Evolutionary conservation across 1,140 invertebrate species (phyloP), one percentile per base, ranked within the genome.

Genomic region (Pararge aegeria): DNA sequence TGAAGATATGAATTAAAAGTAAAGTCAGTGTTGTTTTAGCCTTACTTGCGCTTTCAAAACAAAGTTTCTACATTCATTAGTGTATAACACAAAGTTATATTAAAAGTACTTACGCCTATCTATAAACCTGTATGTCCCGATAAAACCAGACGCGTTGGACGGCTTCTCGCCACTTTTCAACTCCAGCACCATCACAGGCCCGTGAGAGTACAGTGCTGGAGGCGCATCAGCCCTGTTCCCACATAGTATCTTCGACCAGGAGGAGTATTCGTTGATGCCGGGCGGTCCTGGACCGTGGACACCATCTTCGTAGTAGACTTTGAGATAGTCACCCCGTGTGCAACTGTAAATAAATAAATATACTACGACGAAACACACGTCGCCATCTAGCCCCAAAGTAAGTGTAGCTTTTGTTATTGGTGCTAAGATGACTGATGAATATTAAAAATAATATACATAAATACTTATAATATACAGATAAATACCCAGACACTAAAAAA

Each of bases 211-310:
- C 57, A 96, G 86, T 6, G 94, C 93, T 69, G 94, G 93, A 19
- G 95, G 94, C 53, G 95, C 92, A 77, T 96, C 93, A 24, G 83
- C 80, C 58, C 95, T 90, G 64, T 92, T 93, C 40, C 96, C 96
- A 78, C 96, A 97, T 12, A 96, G 89, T 40, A 95, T 89, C 38
- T 92, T 92, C 12, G 95, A 94, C 92, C 94, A 95, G 20, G 93
- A 92, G 2, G 94, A 96, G 74, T 95, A 93, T 78, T 97, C 96
- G 73, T 96, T 96, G 66, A 97, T 94, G 48, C 93, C 92, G 29
- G 82, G 80, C 0, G 82, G 82, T 0, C 82, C 82, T 2, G 86
- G 86, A 1, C 92, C 92, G 78, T 97, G 95, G 48, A 95, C 90
- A 0, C 73, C 80, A n/a, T 73, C 83, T 70, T 89, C 86, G 0